Base-by-base conservation (phyloP, 2,888 invertebrate genomes). In the Eumerus sabulonum region DNA sequence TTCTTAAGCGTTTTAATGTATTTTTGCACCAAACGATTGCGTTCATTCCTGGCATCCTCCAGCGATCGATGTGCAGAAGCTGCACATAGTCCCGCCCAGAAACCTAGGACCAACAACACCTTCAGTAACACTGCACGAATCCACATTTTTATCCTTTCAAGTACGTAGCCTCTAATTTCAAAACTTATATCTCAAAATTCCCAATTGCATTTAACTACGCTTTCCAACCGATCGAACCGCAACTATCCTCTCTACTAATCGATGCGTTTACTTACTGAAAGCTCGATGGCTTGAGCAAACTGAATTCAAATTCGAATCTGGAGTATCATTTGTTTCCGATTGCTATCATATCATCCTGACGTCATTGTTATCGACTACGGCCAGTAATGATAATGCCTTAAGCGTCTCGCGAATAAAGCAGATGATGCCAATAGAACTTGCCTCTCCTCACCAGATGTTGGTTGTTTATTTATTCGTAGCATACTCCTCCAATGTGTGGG, bases 1-100 rank as follows among this genome's bases (percentile, higher is more conserved):
- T 93, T 92, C 85, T 93, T 93, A 74, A 93, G 89, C 72, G 92
- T 91, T 84, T 93, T 94, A 82, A 94, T 89, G 83, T 95, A 91
- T 83, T 92, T 93, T 84, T 92, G 93, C 13, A 94, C 90, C 74
- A 94, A 90, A 27, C 90, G 90, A 0, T 93, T 93, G 51, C 91
- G 85, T 59, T 86, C 87, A 54, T 84, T 84, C 9, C 87, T 84
- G 7, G 88, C 89, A 64, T 88, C 88, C 66, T 87, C 87, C 27
- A 88, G 35, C 0, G 86, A 83, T 59, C 83, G 83, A 76, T 87
- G 88, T 1, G 40, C 12, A 1, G 11, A 51, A 9, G 76, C 54
- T 3, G n/a, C 3, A 42, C 74, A 44, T 1, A 56, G 13, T 2
- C 12, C 66, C 42, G 16, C 17, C 64, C 60, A 66, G 14, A 44